phyloP scores from a whole-genome alignment of 2,888 invertebrate genomes.

The Acrobasis suavella region DNA sequence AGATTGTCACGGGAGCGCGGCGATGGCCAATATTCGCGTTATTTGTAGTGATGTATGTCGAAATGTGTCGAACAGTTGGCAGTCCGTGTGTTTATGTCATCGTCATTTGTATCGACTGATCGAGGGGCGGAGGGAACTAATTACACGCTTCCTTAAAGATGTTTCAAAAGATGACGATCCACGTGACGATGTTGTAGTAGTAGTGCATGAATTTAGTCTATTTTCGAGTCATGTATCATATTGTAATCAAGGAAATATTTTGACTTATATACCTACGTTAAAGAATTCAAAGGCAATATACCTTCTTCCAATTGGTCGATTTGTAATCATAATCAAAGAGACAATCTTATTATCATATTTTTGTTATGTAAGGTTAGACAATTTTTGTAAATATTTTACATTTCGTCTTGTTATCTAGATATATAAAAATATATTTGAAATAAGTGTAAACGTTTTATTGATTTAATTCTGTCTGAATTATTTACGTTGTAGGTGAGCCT shows the following conservation, averaged over 20 bases:
- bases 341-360: too few species aligned
- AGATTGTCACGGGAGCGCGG: conserved; percentile 18
- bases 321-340: too few species aligned
- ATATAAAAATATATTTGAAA: not conserved
- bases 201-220: not conserved
- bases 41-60: conserved; percentile 43
- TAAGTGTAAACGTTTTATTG: not conserved
- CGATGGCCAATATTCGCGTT: conserved; percentile 45
- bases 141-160: conserved; percentile 11
- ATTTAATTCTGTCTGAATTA: not conserved
- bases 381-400: not conserved
- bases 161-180: not conserved
- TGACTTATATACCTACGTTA: too few species aligned
- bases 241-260: too few species aligned
- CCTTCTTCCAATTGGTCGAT: too few species aligned
- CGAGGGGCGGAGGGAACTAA: conserved; percentile 9
- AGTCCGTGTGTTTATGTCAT: conserved; percentile 28
- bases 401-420: not conserved
- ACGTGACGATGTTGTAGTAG: not conserved
- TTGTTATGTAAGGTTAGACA: too few species aligned
- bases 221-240: too few species aligned
- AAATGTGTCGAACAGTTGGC: conserved; percentile 51
- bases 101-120: conserved; percentile 9
- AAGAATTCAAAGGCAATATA: too few species aligned
- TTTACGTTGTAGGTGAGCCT: not conserved